Conservation (phyloP, 2,797 vertebrate species). For the Trematomus bernacchii region DNA sequence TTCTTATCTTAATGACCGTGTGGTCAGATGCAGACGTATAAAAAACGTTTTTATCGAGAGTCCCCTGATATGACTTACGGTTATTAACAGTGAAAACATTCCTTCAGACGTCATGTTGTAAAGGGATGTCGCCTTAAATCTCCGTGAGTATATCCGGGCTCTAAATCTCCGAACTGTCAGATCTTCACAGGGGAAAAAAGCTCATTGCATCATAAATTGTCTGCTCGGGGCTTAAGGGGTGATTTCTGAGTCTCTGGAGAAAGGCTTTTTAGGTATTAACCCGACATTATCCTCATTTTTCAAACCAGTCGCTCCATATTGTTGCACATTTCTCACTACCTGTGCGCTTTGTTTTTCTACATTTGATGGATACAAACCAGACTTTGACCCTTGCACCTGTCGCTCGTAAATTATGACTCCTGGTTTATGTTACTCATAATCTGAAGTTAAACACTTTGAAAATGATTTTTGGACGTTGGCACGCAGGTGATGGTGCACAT, state of each 20-base stretch:
- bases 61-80: conserved; percentile 46
- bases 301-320: conserved; percentile 55
- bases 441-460: conserved; percentile 67
- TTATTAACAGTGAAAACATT: conserved; percentile 65
- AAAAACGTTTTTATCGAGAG: background rate
- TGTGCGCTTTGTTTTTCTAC: conserved; percentile 39
- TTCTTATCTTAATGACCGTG: conserved; percentile 57
- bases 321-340: conserved; percentile 55
- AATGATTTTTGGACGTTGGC: conserved; percentile 51
- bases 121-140: conserved; percentile 72
- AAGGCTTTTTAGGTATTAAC: conserved; percentile 54
- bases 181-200: conserved; percentile 63
- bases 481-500: conserved; percentile 43
- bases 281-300: conserved; percentile 59
- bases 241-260: conserved; percentile 70
- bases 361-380: conserved; percentile 80
- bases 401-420: conserved; percentile 75
- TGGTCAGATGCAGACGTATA: conserved; percentile 23
- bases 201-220: conserved; percentile 72
- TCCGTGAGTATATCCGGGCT: conserved; percentile 62
- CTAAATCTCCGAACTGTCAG: conserved; percentile 71
- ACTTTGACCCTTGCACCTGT: conserved; percentile 78
- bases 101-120: conserved; percentile 63
- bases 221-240: conserved; percentile 52
- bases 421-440: conserved; percentile 75